Percentiles rank a stretch among this genome's conserved stretches.
phyloP scores from a whole-genome alignment of 2,888 invertebrate genomes.

The Smittia sp. region DNA sequence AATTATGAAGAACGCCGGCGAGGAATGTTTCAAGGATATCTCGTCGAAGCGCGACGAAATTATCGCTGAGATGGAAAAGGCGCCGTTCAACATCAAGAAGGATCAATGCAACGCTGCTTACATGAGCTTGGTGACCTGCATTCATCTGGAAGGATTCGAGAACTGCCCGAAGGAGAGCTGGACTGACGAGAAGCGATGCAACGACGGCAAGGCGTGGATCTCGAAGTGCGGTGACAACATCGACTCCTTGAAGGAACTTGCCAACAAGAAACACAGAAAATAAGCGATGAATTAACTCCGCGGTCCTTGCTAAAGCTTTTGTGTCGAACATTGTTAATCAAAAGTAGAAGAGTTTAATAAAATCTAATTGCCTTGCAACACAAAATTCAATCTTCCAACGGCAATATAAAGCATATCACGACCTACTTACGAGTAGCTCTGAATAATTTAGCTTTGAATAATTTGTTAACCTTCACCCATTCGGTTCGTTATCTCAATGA shows the following conservation, averaged over 20 bases:
- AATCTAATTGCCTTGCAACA: too few relatives aligned
- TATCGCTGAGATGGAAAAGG: not conserved
- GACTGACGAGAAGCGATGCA: slow-evolving; percentile 14
- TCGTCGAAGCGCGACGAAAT: not conserved
- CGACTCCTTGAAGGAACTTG: not conserved
- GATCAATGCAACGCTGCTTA: slow-evolving; percentile 12
- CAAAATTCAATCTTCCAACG: too few relatives aligned
- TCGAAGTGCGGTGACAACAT: not conserved
- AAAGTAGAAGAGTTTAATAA: too few relatives aligned
- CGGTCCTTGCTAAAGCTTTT: too few relatives aligned
- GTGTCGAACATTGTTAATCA: too few relatives aligned
- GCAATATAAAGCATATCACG: too few relatives aligned
- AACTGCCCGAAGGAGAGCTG: slow-evolving; percentile 28
- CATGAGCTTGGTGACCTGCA: slow-evolving; percentile 17
- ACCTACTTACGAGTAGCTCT: too few relatives aligned
- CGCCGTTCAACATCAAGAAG: slow-evolving; percentile 31
- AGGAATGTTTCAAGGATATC: not conserved
- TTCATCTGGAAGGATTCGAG: slow-evolving; percentile 32
- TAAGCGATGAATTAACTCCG: too few relatives aligned
- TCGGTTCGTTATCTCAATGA: too few relatives aligned
- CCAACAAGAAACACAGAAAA: not conserved
- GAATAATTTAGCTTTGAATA: too few relatives aligned
- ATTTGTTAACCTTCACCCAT: too few relatives aligned
- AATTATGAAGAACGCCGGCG: slow-evolving; percentile 3
- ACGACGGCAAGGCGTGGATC: slow-evolving; percentile 2